phyloP scores from a whole-genome alignment of 2,113 vertebrate species.

The Erythrolamprus reginae region DNA sequence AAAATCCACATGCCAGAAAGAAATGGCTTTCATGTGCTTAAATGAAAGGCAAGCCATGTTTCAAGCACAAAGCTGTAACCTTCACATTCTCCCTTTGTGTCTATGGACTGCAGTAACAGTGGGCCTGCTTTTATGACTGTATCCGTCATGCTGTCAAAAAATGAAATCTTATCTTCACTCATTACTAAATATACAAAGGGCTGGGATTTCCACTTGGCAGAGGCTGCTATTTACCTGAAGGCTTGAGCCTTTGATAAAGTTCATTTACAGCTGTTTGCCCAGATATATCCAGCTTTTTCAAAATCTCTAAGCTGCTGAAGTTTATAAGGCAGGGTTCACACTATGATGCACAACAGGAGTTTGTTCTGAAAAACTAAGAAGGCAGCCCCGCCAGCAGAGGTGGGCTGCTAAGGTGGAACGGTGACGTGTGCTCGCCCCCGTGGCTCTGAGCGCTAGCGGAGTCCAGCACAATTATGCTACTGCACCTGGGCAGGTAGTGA shows the following conservation, averaged over 20 bases:
- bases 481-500: too few relatives aligned
- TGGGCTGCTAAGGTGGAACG: too few relatives aligned
- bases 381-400: too few relatives aligned
- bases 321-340: conserved; percentile 30
- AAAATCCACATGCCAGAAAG: conserved; percentile 36
- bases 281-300: conserved; percentile 45
- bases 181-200: conserved; percentile 64
- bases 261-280: conserved; percentile 43
- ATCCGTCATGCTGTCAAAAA: conserved; percentile 60
- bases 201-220: conserved; percentile 69
- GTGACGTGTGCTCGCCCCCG: too few relatives aligned
- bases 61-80: conserved; percentile 25
- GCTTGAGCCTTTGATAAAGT: conserved; percentile 62
- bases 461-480: too few relatives aligned
- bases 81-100: conserved; percentile 29
- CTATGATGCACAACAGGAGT: conserved; percentile 1
- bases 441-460: too few relatives aligned
- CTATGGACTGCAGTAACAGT: conserved; percentile 31
- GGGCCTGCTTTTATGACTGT: conserved; percentile 54
- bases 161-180: conserved; percentile 67
- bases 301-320: conserved; percentile 25
- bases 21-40: conserved; percentile 44
- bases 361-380: conserved; percentile 20
- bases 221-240: conserved; percentile 64
- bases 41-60: conserved; percentile 35